A percentile compares a stretch with the other conserved stretches of the same genome.
Conservation (phyloP, 2,797 vertebrate species). For the Psittacula derbiana region DNA sequence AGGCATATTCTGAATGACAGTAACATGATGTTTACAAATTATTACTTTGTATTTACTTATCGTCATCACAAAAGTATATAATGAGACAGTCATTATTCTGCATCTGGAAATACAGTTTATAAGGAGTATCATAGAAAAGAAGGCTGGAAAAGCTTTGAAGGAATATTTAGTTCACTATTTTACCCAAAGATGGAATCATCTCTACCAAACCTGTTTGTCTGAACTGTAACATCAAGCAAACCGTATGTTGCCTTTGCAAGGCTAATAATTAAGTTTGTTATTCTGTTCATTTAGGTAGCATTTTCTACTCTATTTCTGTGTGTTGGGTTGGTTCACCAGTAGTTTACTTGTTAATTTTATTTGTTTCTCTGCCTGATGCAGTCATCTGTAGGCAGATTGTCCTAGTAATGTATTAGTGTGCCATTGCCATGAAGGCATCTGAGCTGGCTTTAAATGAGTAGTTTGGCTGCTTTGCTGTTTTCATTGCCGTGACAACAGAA, state of each 20-base stretch:
- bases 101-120: not conserved
- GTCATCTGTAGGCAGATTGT: not conserved
- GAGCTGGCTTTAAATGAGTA: not conserved
- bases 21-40: not conserved
- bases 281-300: not conserved
- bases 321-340: not conserved
- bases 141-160: not conserved
- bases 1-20: not conserved
- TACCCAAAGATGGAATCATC: not conserved
- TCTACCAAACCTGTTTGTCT: not conserved
- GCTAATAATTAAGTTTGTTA: not conserved
- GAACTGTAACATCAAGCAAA: not conserved
- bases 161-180: not conserved
- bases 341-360: not conserved
- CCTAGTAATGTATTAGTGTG: not conserved
- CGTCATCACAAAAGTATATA: not conserved
- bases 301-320: not conserved
- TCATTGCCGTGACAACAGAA: fast-evolving
- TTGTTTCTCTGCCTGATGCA: not conserved
- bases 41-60: not conserved
- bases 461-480: not conserved
- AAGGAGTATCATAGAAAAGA: not conserved
- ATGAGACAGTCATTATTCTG: not conserved
- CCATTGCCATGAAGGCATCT: not conserved
- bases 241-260: not conserved